Percentiles rank a stretch among this genome's conserved stretches.
phyloP scores from a whole-genome alignment of 1,140 invertebrate genomes.

The Drosophila bipectinata region DNA sequence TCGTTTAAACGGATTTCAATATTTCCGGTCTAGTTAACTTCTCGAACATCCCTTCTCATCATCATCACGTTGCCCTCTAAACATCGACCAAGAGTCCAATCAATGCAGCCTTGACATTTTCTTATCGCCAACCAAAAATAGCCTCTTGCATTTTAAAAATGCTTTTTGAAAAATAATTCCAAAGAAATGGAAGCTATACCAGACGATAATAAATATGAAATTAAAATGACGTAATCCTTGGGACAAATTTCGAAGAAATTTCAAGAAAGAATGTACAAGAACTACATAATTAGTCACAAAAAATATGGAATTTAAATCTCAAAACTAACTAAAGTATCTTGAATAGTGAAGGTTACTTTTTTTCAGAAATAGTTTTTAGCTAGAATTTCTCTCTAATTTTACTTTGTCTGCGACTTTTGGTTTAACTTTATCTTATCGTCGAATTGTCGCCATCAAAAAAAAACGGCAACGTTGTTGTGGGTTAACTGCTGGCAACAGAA shows the following conservation, averaged over 20 bases:
- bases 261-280: neutral
- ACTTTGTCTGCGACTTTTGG: conserved; percentile 27
- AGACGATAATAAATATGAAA: neutral
- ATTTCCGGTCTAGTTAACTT: conserved; percentile 57
- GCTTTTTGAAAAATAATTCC: neutral
- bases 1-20: neutral
- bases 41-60: neutral
- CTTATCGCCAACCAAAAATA: neutral
- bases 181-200: no score
- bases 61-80: neutral
- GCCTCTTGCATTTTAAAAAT: neutral
- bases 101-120: neutral
- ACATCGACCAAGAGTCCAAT: neutral
- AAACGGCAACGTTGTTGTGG: conserved; percentile 4
- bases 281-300: no score
- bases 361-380: neutral
- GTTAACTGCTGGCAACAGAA: conserved; percentile 20
- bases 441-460: conserved; percentile 5
- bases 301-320: neutral
- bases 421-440: conserved; percentile 55
- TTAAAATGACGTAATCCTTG: neutral
- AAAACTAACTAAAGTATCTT: neutral
- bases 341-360: neutral
- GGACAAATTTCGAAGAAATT: neutral
- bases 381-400: neutral